Evolutionary conservation across 2,888 invertebrate species (phyloP).

Genomic region (Drosophila meridiana): DNA sequence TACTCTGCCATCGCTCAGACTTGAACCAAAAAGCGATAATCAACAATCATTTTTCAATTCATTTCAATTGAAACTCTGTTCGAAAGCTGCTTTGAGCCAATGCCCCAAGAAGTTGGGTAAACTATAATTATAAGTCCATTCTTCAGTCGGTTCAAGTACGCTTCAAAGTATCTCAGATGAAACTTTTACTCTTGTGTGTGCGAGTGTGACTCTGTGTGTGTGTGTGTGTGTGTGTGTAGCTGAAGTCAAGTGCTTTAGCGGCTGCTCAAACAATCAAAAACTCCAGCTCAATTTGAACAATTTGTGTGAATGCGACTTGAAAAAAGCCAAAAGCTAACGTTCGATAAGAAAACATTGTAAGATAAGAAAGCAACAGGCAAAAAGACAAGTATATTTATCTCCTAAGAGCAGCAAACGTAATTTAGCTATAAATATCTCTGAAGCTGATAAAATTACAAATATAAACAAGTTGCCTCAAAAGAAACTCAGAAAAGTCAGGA

Average conservation of each 20-base stretch:
- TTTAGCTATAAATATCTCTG: not conserved
- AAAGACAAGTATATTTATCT: not conserved
- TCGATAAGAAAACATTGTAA: slow-evolving; percentile 4
- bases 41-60: slow-evolving; percentile 6
- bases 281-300: not conserved
- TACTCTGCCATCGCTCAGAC: not conserved
- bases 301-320: not conserved
- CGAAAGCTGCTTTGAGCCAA: slow-evolving; percentile 2
- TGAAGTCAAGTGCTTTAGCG: slow-evolving; percentile 27
- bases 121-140: slow-evolving; percentile 19
- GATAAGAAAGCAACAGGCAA: not conserved
- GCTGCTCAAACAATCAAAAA: slow-evolving; percentile 24
- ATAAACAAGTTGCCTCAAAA: not conserved
- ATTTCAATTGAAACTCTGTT: not conserved
- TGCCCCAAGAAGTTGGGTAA: slow-evolving; percentile 20
- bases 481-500: not conserved
- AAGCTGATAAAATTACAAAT: not conserved
- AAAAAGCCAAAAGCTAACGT: slow-evolving; percentile 4
- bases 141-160: slow-evolving; percentile 15
- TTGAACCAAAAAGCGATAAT: not conserved
- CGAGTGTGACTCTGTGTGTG: too few species aligned
- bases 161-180: slow-evolving; percentile 2
- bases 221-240: not conserved
- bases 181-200: not conserved
- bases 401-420: not conserved